These are phyloP conservation scores for Archips xylosteana DNA, from an alignment of 2,888 invertebrate species.

Conservation along the genomic window DNA sequence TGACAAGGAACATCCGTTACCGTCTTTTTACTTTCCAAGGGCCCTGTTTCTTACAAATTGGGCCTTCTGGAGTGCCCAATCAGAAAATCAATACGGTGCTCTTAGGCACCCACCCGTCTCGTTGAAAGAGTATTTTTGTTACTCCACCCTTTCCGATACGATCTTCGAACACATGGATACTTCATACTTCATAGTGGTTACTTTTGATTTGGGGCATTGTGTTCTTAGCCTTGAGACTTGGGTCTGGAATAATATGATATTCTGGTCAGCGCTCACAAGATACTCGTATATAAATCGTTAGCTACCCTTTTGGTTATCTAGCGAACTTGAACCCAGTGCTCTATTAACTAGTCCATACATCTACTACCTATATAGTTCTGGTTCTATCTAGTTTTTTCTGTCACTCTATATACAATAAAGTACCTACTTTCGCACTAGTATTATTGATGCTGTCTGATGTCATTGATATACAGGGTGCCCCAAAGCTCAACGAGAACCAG, in stretches of 20 bases:
- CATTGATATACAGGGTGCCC: too few relatives aligned
- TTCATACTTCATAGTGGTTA: not conserved
- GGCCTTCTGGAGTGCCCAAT: conserved; percentile 30
- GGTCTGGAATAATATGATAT: conserved; percentile 2
- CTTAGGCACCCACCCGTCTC: conserved; percentile 15
- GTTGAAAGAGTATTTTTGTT: conserved; percentile 26
- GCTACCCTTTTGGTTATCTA: not conserved
- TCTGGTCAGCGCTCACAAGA: not conserved
- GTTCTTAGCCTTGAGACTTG: conserved; percentile 5
- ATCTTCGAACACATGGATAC: conserved; percentile 20
- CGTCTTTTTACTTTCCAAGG: conserved; percentile 20
- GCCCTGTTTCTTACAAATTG: conserved; percentile 35
- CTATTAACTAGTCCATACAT: too few relatives aligned
- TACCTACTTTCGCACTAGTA: too few relatives aligned
- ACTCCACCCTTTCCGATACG: conserved; percentile 26
- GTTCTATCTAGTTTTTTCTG: too few relatives aligned
- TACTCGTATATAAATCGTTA: not conserved
- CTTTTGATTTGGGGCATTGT: conserved; percentile 10
- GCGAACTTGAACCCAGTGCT: not conserved
- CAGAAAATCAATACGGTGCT: conserved; percentile 36
- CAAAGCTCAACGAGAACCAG: too few relatives aligned
- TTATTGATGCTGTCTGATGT: too few relatives aligned
- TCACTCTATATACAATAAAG: too few relatives aligned
- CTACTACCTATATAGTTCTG: too few relatives aligned
- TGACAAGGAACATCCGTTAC: conserved; percentile 21